Percentiles rank a stretch among this genome's conserved stretches.
phyloP scores from a whole-genome alignment of 92 coral and sea anemone species.

The Parazoanthus darwini region DNA sequence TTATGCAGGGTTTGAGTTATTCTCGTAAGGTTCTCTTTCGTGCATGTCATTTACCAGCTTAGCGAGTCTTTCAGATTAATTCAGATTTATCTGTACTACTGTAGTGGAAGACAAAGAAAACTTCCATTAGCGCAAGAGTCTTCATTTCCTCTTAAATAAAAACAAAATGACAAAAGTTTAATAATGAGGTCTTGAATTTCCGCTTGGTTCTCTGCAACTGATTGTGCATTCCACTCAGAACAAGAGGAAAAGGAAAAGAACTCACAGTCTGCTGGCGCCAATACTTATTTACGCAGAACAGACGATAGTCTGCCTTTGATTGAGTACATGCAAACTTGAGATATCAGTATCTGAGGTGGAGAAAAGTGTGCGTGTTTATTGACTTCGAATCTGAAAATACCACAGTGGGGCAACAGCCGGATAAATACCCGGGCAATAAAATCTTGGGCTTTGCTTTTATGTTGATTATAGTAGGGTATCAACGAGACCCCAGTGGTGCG shows the following conservation, averaged over 20 bases:
- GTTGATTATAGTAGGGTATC: neutral
- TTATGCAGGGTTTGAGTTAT: neutral
- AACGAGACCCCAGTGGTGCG: neutral
- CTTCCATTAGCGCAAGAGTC: neutral
- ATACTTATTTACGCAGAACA: neutral
- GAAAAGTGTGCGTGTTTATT: neutral
- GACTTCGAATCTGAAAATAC: neutral
- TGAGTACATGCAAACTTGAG: constrained; percentile 6
- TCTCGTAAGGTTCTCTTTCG: neutral
- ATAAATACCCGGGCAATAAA: constrained; percentile 12
- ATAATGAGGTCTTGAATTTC: neutral
- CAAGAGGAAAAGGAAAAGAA: neutral
- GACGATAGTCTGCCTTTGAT: no score
- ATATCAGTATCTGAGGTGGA: neutral
- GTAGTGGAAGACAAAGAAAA: neutral
- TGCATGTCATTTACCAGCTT: neutral
- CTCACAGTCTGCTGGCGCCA: constrained; percentile 26
- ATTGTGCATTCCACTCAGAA: neutral
- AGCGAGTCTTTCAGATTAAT: neutral
- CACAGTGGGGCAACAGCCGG: constrained; percentile 11
- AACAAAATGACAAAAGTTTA: neutral
- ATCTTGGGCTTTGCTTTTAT: neutral
- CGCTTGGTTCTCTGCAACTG: neutral
- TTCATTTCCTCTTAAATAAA: neutral
- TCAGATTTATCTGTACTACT: no score